Evolutionary conservation across 2,888 invertebrate genomes (phyloP), one percentile per base, ranked within the genome.

Genomic region (Caenorhabditis imperialis): DNA sequence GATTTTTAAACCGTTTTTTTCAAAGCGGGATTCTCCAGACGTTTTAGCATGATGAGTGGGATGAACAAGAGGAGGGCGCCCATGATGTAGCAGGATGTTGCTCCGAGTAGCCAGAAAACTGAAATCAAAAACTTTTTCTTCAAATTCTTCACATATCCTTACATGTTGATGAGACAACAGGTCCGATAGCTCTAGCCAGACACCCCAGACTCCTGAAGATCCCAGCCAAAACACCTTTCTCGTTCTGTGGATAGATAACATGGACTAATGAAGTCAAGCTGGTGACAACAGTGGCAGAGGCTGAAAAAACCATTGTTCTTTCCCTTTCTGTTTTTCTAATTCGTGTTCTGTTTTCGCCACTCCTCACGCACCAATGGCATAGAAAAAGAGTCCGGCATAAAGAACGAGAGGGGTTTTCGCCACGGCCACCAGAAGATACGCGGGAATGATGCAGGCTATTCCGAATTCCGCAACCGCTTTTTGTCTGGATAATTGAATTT

Each of bases 201-300:
- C 97, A 94, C 16, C 98, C 98, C 37, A 98, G 90, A 1, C 97
- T 96, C 72, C 98, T 91, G 88, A 97, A 94, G 78, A 94, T 93
- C 12, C 99, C 99, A 88, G 97, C 92, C 77, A 95, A 93, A 0
- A 93, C 93, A 27, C 98, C 98, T 88, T 96, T 95, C 86, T 95
- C 93, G 86, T 92, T 92, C 70, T 84, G 87, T 6, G 88, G 77
- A 42, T 94, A 93, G 88, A 93, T 92, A 77, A 92, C 92, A 2
- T 96, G 94, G n/a, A 94, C 94, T 67, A 96, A 90, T 3, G 96
- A 94, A 85, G 95, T 97, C 90, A 98, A 92, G 87, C 95, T 95
- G 12, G 98, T 96, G 22, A 98, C 96, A 30, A 96, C 95, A 89
- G 95, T 90, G 5, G 91, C 91, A n/a, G 91, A 91, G 0, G 91